Evolutionary conservation across 2,888 invertebrate genomes (phyloP), one percentile per base, ranked within the genome.

Genomic region (Ichneumoninae sp.): DNA sequence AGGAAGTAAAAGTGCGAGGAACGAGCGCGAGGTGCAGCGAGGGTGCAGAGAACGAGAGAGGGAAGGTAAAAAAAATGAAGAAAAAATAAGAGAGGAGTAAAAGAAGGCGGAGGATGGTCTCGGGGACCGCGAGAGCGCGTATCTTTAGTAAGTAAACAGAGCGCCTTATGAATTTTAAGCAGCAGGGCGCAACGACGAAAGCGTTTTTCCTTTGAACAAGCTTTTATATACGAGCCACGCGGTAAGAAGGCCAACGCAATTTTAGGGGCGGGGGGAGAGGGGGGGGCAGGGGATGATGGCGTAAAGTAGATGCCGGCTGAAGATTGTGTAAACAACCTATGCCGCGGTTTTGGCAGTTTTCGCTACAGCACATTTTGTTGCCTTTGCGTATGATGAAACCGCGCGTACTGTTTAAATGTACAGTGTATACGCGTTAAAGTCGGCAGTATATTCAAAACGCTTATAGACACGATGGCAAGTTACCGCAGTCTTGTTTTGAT

Each of bases 131-230:
- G 68, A 47, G 75, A 85, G 76, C 88, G 89, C 90, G 91, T 92
- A 92, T 92, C 92, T 92, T 92, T 91, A 90, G 92, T 91, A 90
- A 92, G 93, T 92, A 93, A 93, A 93, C 92, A 92, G 91, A 91
- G 89, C 91, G 90, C 84, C 93, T 92, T 93, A 93, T 93, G 93
- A 93, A 93, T 93, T 93, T 93, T 93, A 93, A 93, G 92, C 91
- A 91, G 92, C 88, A 63, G 30, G 63, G 63, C 88, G 86, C 87
- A 71, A 65, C 65, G 86, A 77, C 83, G 80, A 86, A 86, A 89
- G 89, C 91, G 86, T 87, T 88, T 89, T 89, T 85, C 81, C 79
- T 88, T 88, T 88, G 88, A 89, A 85, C 89, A 87, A 88, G 76
- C 88, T 86, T 87, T 87, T 79, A 80, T 54, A 81, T 77, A 57